Conservation (phyloP, 2,113 vertebrate genomes). For the Anas platyrhynchos region DNA sequence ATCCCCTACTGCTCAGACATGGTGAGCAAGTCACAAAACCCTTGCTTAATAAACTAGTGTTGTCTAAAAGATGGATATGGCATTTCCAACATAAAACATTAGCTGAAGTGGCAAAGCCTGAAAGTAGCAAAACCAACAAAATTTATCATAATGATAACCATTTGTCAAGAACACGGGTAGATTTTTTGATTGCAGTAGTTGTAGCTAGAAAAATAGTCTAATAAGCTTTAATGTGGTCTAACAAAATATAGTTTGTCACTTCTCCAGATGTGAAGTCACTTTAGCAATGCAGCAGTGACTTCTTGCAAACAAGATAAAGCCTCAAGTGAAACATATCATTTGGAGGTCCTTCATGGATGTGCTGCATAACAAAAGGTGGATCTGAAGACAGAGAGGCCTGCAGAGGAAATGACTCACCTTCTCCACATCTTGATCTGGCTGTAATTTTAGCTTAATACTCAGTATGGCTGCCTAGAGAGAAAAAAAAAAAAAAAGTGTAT, state of each 20-base stretch:
- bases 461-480: constrained; percentile 79
- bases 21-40: rapidly evolving
- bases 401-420: constrained; percentile 79
- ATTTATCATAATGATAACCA: not conserved
- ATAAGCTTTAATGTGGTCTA: too few species aligned
- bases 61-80: not conserved
- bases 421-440: constrained; percentile 83
- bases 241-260: not conserved
- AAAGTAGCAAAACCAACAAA: not conserved
- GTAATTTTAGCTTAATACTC: constrained; percentile 81
- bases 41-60: not conserved
- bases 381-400: not conserved
- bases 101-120: not conserved
- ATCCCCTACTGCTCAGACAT: not conserved
- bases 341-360: not conserved
- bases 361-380: not conserved
- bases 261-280: not conserved
- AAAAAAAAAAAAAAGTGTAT: not conserved
- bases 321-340: not conserved
- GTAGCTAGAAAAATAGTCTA: not conserved
- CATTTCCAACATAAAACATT: not conserved
- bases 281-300: not conserved
- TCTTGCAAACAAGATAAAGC: not conserved
- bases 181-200: not conserved
- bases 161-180: not conserved